Base-by-base conservation (phyloP, 1,140 invertebrate genomes). In the Periplaneta americana region DNA sequence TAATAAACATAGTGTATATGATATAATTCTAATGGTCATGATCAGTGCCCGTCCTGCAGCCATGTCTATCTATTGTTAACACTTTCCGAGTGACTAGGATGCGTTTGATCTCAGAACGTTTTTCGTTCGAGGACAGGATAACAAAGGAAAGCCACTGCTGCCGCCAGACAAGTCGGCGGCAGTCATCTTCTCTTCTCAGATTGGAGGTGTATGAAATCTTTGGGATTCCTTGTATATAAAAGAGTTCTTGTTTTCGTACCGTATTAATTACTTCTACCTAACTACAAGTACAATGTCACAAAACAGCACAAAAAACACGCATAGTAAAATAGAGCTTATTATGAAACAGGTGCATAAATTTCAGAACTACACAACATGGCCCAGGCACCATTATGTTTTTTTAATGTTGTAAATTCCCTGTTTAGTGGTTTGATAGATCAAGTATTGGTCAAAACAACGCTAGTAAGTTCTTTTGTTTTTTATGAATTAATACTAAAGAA, bases 281-380 rank as follows among this genome's bases (percentile, higher is more conserved):
- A 80, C 82, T 82, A 82, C 82, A 48, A 76, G 82, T 83, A 82
- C 83, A 83, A 82, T 82, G 80, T 83, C 83, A 82, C 83, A 83
- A 83, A 83, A 83, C 82, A 81, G 48, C 82, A 83, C 82, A 81
- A 83, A 80, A 66, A 81, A 83, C 81, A 80, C 81, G 66, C 79
- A 83, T 83, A 83, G 78, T 83, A 83, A 83, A 83, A 83, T 83
- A 83, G 83, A 83, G 81, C 81, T 79, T 82, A 83, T 82, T 80
- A 83, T 82, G 78, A 78, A 83, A 83, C 81, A 83, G 80, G 83
- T 81, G 83, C 80, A 80, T 80, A 80, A 79, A 83, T 82, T 82
- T 81, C 76, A 80, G 76, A 83, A 83, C 79, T 82, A 75, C 57
- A 82, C 81, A 83, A 83, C 82, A 81, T 82, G 79, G 79, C 81